Conservation (phyloP, 2,888 invertebrate genomes). For the Papilio demoleus region DNA sequence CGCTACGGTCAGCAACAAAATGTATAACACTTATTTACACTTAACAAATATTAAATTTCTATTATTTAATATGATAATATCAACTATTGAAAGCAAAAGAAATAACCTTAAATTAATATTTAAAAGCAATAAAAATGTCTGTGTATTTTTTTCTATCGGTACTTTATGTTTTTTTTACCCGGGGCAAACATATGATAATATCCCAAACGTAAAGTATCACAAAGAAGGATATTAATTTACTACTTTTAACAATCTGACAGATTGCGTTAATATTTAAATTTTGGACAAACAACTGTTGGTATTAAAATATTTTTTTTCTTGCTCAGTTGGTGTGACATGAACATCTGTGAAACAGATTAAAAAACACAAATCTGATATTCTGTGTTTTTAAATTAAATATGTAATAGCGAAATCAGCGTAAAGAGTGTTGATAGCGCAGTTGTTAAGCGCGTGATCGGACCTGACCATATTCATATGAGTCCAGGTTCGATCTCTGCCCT, state of each 20-base stretch:
- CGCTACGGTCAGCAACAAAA: constrained; percentile 45
- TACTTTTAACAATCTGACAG: constrained; percentile 54
- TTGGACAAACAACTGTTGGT: constrained; percentile 32
- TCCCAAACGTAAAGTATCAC: constrained; percentile 52
- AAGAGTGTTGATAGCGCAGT: no score
- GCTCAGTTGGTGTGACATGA: constrained; percentile 1
- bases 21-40: background rate
- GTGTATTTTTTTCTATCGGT: constrained; percentile 52
- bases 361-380: background rate
- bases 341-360: constrained; percentile 25
- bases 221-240: constrained; percentile 59
- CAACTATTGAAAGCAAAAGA: background rate
- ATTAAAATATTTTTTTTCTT: constrained; percentile 4
- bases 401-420: no score
- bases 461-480: no score
- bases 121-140: no score
- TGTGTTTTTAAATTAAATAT: background rate
- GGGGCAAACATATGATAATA: constrained; percentile 65
- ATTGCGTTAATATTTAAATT: constrained; percentile 38
- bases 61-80: background rate
- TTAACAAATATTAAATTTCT: background rate
- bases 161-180: constrained; percentile 56
- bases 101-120: no score
- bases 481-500: no score
- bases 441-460: no score